Evolutionary conservation across 2,113 vertebrate species (phyloP).

Genomic region (Perca fluviatilis): DNA sequence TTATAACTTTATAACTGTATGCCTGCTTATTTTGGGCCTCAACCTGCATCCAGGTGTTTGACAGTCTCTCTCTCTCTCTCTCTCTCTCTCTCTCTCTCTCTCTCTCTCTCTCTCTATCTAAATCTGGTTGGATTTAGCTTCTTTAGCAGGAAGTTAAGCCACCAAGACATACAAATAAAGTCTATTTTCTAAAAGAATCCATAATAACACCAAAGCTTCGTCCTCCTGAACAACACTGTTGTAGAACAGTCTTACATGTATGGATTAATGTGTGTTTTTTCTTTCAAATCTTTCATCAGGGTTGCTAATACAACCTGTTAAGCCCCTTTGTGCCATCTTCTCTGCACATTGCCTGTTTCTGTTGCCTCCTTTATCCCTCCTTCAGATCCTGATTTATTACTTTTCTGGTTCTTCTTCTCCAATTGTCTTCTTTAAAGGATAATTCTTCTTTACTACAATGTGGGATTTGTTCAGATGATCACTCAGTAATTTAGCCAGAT

Average conservation of each 20-base stretch:
- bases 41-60: neutral
- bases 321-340: neutral
- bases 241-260: neutral
- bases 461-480: neutral
- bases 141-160: neutral
- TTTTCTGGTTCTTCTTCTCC: neutral
- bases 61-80: neutral
- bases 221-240: neutral
- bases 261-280: constrained; percentile 6
- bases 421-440: neutral
- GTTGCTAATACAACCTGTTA: neutral
- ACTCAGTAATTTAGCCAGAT: neutral
- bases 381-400: neutral
- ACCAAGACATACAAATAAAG: constrained; percentile 18
- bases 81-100: neutral
- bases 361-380: neutral
- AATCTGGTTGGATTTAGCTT: neutral
- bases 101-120: neutral
- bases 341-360: neutral
- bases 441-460: neutral
- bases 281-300: constrained; percentile 7
- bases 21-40: constrained; percentile 1
- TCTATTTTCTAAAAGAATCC: constrained; percentile 22
- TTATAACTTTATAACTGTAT: neutral
- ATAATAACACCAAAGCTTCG: constrained; percentile 25